phyloP scores from a whole-genome alignment of 2,113 vertebrate genomes.

The Plotosus lineatus region DNA sequence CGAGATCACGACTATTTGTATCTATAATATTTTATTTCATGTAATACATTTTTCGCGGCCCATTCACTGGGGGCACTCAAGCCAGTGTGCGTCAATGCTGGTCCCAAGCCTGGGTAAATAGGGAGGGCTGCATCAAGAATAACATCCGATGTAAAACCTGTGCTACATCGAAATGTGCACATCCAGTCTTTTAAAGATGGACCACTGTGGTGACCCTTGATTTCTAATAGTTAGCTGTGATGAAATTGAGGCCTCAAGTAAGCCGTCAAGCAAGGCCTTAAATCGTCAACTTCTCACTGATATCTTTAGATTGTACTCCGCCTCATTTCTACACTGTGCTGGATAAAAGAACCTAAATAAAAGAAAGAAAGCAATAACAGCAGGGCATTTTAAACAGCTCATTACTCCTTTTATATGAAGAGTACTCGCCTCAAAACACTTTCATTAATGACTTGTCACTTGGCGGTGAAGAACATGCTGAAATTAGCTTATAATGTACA shows the following conservation, averaged over 20 bases:
- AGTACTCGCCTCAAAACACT: background rate
- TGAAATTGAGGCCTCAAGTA: background rate
- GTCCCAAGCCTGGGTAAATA: too few relatives aligned
- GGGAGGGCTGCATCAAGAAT: too few relatives aligned
- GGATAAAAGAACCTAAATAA: background rate
- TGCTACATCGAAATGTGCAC: too few relatives aligned
- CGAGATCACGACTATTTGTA: background rate
- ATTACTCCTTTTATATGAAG: background rate
- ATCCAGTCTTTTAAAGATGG: too few relatives aligned
- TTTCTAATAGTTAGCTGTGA: too few relatives aligned
- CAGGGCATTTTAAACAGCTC: background rate
- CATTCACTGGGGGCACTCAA: too few relatives aligned
- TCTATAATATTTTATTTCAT: slow-evolving; percentile 13
- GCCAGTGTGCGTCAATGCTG: too few relatives aligned
- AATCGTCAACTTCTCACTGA: background rate
- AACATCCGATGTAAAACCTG: too few relatives aligned
- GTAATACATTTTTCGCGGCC: too few relatives aligned
- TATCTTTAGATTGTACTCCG: background rate
- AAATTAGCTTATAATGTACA: background rate
- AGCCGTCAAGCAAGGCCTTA: too few relatives aligned
- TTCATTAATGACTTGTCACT: background rate
- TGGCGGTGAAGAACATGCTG: background rate
- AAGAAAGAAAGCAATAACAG: background rate
- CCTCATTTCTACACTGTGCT: background rate
- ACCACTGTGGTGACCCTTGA: too few relatives aligned